Percentiles rank a stretch among this genome's conserved stretches.
These are phyloP conservation scores for Nemopilema nomurai DNA, from an alignment of 30 jellyfish, hydroid and myxozoan genomes.

Conservation along the genomic window DNA sequence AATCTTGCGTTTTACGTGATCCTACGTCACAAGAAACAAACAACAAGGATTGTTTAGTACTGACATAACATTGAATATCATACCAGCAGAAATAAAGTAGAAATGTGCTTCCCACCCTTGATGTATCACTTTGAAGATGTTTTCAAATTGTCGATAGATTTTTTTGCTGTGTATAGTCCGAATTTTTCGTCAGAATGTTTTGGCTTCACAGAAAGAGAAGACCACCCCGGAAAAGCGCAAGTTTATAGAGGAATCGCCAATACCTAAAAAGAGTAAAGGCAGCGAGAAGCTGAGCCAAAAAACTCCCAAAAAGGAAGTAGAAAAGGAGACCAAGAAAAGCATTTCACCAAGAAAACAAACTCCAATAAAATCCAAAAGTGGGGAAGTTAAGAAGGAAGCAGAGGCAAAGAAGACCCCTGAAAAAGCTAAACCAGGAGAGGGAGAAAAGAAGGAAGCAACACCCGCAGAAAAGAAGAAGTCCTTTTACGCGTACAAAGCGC, in stretches of 20 bases:
- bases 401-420: constrained; percentile 1
- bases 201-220: not conserved
- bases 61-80: too few relatives aligned
- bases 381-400: not conserved
- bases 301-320: not conserved
- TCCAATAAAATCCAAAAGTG: not conserved
- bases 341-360: not conserved
- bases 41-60: too few relatives aligned
- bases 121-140: too few relatives aligned
- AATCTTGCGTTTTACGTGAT: too few relatives aligned
- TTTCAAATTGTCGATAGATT: too few relatives aligned
- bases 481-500: constrained; percentile 64
- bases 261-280: constrained; percentile 16
- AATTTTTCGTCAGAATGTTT: not conserved
- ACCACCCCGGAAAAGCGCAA: constrained; percentile 1
- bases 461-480: constrained; percentile 48
- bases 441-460: constrained; percentile 32
- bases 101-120: too few relatives aligned
- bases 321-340: not conserved
- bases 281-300: not conserved
- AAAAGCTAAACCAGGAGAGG: not conserved
- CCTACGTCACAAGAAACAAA: too few relatives aligned
- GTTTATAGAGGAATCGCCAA: constrained; percentile 18
- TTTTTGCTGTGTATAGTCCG: too few relatives aligned
- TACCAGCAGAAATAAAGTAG: too few relatives aligned